Conservation (phyloP, 2,797 vertebrate genomes). For the Natrix natrix region DNA sequence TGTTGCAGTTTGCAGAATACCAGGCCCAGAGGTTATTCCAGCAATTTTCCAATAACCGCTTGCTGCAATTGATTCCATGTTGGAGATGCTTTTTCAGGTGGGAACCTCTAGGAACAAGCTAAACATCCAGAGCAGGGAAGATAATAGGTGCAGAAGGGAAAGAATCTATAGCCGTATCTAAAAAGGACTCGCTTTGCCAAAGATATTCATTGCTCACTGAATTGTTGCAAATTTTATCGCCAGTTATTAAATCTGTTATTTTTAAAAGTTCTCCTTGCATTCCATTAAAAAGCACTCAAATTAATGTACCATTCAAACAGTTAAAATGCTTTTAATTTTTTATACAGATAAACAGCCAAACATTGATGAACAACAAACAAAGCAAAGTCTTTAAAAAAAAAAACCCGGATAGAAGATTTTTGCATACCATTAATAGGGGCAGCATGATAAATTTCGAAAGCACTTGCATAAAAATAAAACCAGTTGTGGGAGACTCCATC, state of each 20-base stretch:
- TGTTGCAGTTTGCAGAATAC: slow-evolving; percentile 1
- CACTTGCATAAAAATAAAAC: background rate
- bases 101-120: background rate
- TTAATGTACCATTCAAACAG: background rate
- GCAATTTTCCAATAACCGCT: background rate
- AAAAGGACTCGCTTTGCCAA: background rate
- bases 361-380: background rate
- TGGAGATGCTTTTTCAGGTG: slow-evolving; percentile 1
- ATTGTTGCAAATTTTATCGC: background rate
- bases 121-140: background rate
- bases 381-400: background rate
- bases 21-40: slow-evolving; percentile 18
- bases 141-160: background rate
- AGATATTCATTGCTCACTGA: background rate
- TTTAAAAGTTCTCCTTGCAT: background rate
- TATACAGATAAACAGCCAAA: background rate
- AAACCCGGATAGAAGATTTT: background rate
- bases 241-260: background rate
- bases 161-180: background rate
- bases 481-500: background rate
- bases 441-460: background rate
- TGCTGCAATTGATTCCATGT: slow-evolving; percentile 2
- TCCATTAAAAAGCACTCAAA: background rate
- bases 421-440: background rate
- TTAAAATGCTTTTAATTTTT: background rate